phyloP scores from a whole-genome alignment of 2,888 invertebrate species.

The Acleris sparsana region DNA sequence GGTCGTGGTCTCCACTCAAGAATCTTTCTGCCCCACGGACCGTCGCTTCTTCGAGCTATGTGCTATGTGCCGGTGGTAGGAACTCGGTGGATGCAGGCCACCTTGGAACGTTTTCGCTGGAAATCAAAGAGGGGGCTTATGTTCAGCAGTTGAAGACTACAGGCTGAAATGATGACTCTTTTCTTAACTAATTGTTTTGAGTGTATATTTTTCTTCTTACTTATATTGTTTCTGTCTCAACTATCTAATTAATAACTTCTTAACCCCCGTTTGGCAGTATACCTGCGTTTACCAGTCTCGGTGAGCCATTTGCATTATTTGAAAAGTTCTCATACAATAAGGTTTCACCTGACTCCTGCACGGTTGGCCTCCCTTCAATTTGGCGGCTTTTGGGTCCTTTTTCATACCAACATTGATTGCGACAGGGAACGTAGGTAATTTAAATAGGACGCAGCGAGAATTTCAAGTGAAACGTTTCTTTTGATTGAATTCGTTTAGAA shows the following conservation, averaged over 20 bases:
- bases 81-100: no score
- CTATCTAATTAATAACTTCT: background rate
- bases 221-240: background rate
- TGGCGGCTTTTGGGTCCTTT: constrained; percentile 48
- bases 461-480: constrained; percentile 55
- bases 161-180: no score
- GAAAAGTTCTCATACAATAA: constrained; percentile 21
- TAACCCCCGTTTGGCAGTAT: constrained; percentile 5
- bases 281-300: constrained; percentile 4
- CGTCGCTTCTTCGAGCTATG: no score
- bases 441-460: constrained; percentile 58
- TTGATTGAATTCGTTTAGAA: constrained; percentile 13
- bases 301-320: constrained; percentile 3
- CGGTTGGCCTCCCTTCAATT: constrained; percentile 48
- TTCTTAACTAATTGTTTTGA: no score
- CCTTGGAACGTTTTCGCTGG: no score
- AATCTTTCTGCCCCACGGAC: no score
- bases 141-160: no score
- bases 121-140: no score
- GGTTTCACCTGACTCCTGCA: constrained; percentile 37
- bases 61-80: no score
- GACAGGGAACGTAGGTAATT: constrained; percentile 41
- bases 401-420: constrained; percentile 60
- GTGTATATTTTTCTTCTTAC: no score
- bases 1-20: no score